Evolutionary conservation across 2,888 invertebrate species (phyloP).

Genomic region (Chelonus formosanus): DNA sequence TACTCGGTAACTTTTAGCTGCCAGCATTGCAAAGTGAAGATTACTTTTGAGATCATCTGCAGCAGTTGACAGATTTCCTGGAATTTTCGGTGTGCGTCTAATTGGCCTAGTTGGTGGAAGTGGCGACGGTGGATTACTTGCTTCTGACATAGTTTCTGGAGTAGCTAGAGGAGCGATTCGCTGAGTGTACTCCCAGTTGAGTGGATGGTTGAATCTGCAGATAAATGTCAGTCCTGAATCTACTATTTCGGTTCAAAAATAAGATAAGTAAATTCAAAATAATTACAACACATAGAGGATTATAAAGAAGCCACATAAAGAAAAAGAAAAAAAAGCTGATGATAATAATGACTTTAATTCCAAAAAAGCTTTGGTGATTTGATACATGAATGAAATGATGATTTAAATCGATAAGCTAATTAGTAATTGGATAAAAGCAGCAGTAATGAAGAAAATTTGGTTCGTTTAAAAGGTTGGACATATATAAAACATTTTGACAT

Average conservation of each 20-base stretch:
- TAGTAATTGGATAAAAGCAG: neutral
- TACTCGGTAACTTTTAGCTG: slow-evolving; percentile 59
- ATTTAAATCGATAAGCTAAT: slow-evolving; percentile 6
- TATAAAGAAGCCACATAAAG: neutral
- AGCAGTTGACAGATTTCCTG: slow-evolving; percentile 72
- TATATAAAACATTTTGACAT: neutral
- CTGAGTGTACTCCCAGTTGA: slow-evolving; percentile 55
- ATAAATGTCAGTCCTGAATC: slow-evolving; percentile 9
- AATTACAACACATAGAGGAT: too few relatives aligned
- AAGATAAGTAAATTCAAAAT: too few relatives aligned
- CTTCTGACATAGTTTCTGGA: slow-evolving; percentile 82
- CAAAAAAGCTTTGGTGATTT: neutral
- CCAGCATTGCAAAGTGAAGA: slow-evolving; percentile 62
- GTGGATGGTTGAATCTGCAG: slow-evolving; percentile 44
- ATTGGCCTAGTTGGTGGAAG: slow-evolving; percentile 71
- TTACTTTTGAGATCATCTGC: slow-evolving; percentile 72
- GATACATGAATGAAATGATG: slow-evolving; percentile 4
- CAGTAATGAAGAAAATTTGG: neutral
- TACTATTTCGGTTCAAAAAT: neutral
- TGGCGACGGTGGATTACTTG: slow-evolving; percentile 77
- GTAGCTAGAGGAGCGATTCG: slow-evolving; percentile 81
- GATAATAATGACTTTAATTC: slow-evolving; percentile 8
- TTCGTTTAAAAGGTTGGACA: too few relatives aligned
- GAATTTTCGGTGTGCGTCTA: slow-evolving; percentile 73
- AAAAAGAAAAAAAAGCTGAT: slow-evolving; percentile 1